Conservation (phyloP, 2,888 invertebrate genomes). For the Priocnemis perturbator region DNA sequence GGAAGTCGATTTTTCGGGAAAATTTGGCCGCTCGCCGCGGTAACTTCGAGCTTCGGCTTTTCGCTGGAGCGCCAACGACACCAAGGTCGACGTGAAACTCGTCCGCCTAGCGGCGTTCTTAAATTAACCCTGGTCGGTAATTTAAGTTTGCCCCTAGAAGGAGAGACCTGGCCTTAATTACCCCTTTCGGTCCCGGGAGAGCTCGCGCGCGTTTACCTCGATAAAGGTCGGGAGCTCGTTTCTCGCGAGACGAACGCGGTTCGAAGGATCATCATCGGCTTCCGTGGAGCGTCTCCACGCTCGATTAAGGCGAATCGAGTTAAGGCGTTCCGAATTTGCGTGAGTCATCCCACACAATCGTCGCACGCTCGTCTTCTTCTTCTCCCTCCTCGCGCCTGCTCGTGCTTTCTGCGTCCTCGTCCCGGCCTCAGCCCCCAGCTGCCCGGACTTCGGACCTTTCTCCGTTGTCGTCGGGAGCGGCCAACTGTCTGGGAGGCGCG, state of each 20-base stretch:
- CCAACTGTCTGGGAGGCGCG: constrained; percentile 44
- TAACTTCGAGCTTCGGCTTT: too few species aligned
- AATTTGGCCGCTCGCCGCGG: too few species aligned
- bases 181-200: constrained; percentile 38
- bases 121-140: too few species aligned
- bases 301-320: constrained; percentile 6
- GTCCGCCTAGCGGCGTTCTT: too few species aligned
- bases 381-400: too few species aligned
- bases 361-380: neutral
- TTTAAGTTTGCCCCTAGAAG: too few species aligned
- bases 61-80: too few species aligned
- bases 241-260: neutral
- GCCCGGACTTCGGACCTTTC: too few species aligned
- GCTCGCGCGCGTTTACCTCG: constrained; percentile 5
- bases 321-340: constrained; percentile 15
- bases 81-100: too few species aligned
- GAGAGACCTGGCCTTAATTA: too few species aligned
- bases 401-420: neutral
- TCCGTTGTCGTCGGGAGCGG: constrained; percentile 36
- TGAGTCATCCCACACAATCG: constrained; percentile 20
- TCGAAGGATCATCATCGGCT: constrained; percentile 6
- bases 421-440: too few species aligned
- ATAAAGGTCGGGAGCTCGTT: neutral
- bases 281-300: neutral
- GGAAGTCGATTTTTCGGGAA: too few species aligned